A percentile compares a stretch with the other conserved stretches of the same genome.
phyloP scores from a whole-genome alignment of 1,140 invertebrate species.

The Oedothorax gibbosus region DNA sequence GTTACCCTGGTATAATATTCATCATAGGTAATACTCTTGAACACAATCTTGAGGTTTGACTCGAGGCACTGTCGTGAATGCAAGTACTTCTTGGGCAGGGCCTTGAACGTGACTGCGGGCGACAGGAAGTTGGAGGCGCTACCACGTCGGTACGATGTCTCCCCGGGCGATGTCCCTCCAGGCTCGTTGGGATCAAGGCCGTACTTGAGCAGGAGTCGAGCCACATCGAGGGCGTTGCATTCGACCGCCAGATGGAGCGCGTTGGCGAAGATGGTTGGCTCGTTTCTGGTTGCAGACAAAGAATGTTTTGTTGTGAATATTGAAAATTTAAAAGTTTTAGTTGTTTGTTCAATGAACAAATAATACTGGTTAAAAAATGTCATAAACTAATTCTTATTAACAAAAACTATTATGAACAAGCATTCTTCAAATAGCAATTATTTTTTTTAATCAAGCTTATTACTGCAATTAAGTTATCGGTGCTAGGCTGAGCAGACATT shows the following conservation, averaged over 20 bases:
- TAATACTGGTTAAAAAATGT: too few species aligned
- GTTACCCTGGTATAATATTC: background rate
- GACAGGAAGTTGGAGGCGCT: slow-evolving; percentile 55
- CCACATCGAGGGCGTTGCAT: slow-evolving; percentile 72
- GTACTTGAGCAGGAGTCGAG: slow-evolving; percentile 72
- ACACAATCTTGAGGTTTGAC: slow-evolving; percentile 62
- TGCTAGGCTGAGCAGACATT: too few species aligned
- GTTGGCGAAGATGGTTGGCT: slow-evolving; percentile 72
- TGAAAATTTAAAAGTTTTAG: slow-evolving; percentile 62
- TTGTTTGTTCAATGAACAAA: too few species aligned
- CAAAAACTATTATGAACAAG: too few species aligned
- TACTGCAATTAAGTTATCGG: too few species aligned
- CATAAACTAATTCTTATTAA: too few species aligned
- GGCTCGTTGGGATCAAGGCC: slow-evolving; percentile 73
- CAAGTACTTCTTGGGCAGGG: background rate
- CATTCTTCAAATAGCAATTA: too few species aligned
- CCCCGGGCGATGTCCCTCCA: slow-evolving; percentile 61
- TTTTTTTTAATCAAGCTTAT: too few species aligned
- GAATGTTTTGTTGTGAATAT: slow-evolving; percentile 66
- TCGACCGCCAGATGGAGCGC: slow-evolving; percentile 74
- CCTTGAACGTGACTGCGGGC: slow-evolving; percentile 16
- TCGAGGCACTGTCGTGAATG: slow-evolving; percentile 51
- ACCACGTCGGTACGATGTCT: slow-evolving; percentile 21
- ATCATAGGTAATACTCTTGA: slow-evolving; percentile 60
- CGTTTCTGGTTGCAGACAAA: slow-evolving; percentile 30